Evolutionary conservation across 1,140 invertebrate species (phyloP).

Genomic region (Pseudachorutes palmiensis): DNA sequence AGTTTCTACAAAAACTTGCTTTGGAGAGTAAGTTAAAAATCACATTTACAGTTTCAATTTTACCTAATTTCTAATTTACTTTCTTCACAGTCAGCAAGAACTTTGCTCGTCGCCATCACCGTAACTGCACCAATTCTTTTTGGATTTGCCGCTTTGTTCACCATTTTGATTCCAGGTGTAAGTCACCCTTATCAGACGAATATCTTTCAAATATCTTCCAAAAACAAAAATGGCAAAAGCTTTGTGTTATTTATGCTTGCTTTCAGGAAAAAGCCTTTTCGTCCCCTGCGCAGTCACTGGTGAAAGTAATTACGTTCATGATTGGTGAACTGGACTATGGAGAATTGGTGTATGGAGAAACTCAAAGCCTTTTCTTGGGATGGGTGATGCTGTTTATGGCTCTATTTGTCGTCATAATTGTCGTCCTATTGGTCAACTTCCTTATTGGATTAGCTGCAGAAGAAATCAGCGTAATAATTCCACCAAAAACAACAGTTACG

Average conservation of each 20-base stretch:
- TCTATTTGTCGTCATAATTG: slow-evolving; percentile 7
- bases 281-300: slow-evolving; percentile 2
- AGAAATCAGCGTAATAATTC: slow-evolving; percentile 10
- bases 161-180: neutral
- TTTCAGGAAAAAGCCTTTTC: slow-evolving; percentile 5
- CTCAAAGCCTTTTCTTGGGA: slow-evolving; percentile 1
- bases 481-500: neutral
- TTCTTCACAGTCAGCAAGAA: slow-evolving; percentile 8
- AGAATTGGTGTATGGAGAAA: slow-evolving; percentile 8
- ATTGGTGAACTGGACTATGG: slow-evolving; percentile 17
- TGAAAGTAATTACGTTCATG: slow-evolving; percentile 14
- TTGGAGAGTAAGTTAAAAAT: neutral
- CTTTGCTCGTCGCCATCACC: neutral
- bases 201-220: neutral
- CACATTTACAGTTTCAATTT: neutral
- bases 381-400: slow-evolving; percentile 4
- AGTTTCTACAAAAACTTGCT: slow-evolving; percentile 14
- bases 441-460: slow-evolving; percentile 13
- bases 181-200: too few relatives aligned
- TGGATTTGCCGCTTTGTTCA: slow-evolving; percentile 14
- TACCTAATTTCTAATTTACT: neutral
- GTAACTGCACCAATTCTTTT: slow-evolving; percentile 13
- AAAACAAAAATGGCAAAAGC: neutral
- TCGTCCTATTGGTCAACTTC: slow-evolving; percentile 10
- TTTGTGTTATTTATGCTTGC: neutral